phyloP scores from a whole-genome alignment of 2,113 vertebrate genomes.

The Pyxicephalus adspersus region DNA sequence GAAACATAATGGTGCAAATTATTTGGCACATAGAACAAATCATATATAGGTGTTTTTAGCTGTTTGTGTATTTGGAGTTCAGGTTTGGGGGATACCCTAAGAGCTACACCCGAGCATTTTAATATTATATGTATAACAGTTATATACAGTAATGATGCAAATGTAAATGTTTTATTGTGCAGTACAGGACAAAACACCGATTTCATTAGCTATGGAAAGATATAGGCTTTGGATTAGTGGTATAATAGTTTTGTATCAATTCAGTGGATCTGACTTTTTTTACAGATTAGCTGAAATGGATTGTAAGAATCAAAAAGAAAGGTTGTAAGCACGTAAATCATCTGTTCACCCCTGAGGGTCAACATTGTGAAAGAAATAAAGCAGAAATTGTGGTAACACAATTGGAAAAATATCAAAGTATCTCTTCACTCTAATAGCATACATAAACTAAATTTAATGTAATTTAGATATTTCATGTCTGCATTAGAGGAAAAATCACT shows the following conservation, averaged over 20 bases:
- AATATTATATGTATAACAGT: too few relatives aligned
- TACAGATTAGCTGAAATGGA: conserved; percentile 6
- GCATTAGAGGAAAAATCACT: not conserved
- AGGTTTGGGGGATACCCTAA: too few relatives aligned
- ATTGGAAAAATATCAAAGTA: conserved; percentile 12
- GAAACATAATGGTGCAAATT: too few relatives aligned
- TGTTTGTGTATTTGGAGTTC: too few relatives aligned
- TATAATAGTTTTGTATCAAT: not conserved
- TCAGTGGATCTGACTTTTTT: not conserved
- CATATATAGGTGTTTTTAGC: too few relatives aligned
- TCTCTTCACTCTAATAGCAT: not conserved
- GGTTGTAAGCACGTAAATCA: conserved; percentile 1
- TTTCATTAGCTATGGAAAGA: not conserved
- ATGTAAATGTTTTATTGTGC: too few relatives aligned
- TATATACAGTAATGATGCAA: too few relatives aligned
- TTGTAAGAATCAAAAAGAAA: conserved; percentile 16
- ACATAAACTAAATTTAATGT: conserved; percentile 22
- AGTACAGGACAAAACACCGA: not conserved
- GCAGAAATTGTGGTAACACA: conserved; percentile 10
- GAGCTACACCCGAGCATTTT: too few relatives aligned
- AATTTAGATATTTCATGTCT: not conserved
- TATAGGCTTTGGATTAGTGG: not conserved
- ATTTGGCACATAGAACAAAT: too few relatives aligned
- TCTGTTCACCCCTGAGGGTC: not conserved
- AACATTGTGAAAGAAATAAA: conserved; percentile 18